Evolutionary conservation across 2,797 vertebrate species (phyloP).

Genomic region (Labeo calbasu): DNA sequence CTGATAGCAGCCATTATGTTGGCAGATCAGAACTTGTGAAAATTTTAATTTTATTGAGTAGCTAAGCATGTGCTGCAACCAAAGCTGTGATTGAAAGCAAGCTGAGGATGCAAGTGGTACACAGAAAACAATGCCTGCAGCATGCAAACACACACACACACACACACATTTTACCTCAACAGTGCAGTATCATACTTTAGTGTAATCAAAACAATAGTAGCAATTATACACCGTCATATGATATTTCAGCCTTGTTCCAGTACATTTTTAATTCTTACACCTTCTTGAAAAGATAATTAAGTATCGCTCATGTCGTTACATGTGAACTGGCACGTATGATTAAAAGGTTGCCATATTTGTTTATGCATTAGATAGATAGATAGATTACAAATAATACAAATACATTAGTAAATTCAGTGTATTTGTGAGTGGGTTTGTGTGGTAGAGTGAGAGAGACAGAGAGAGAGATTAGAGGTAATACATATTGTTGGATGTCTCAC

Average conservation of each 20-base stretch:
- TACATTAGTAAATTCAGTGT: conserved; percentile 55
- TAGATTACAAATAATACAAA: too few relatives aligned
- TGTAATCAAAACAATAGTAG: not conserved
- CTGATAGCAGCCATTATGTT: conserved; percentile 21
- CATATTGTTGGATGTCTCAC: conserved; percentile 63
- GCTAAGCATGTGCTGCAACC: conserved; percentile 4
- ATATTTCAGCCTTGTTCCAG: not conserved
- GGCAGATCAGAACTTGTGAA: conserved; percentile 24
- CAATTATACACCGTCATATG: not conserved
- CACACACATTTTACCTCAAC: not conserved
- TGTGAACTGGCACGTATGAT: not conserved
- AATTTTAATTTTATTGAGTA: not conserved
- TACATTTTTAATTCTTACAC: not conserved
- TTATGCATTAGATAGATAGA: too few relatives aligned
- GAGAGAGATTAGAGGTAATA: conserved; percentile 65
- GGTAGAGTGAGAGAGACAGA: not conserved
- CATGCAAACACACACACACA: conserved; percentile 26
- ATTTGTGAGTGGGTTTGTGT: conserved; percentile 9
- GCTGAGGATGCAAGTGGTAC: not conserved
- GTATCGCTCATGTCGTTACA: not conserved
- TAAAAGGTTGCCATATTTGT: not conserved
- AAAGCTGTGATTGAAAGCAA: conserved; percentile 22
- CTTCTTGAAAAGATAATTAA: too few relatives aligned
- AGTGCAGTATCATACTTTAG: not conserved
- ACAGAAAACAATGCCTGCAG: conserved; percentile 39